Evolutionary conservation across 2,113 vertebrate genomes (phyloP).

Genomic region (Alces alces): DNA sequence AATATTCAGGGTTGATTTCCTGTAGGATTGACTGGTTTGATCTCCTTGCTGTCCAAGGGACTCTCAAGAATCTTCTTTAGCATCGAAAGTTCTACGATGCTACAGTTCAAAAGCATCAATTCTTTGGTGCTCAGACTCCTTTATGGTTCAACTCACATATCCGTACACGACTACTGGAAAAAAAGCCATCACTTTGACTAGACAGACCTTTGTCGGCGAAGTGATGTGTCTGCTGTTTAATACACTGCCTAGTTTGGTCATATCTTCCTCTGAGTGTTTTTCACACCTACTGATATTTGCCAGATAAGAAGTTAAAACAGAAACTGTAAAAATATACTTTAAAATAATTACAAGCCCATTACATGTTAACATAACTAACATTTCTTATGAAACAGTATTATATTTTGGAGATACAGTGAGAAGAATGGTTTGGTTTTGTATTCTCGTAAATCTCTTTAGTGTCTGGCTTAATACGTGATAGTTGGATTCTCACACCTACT

Average conservation of each 20-base stretch:
- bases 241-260: neutral
- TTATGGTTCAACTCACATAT: neutral
- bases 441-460: neutral
- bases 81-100: neutral
- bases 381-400: neutral
- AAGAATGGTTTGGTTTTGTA: neutral
- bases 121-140: neutral
- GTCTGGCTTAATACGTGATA: neutral
- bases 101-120: neutral
- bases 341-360: neutral
- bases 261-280: neutral
- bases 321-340: neutral
- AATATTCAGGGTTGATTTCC: neutral
- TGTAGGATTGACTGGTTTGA: neutral
- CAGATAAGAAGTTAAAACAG: neutral
- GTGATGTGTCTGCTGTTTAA: neutral
- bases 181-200: neutral
- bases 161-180: neutral
- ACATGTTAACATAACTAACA: neutral
- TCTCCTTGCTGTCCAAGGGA: neutral
- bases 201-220: neutral
- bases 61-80: neutral
- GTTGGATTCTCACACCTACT: neutral
- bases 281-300: neutral
- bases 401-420: neutral